Evolutionary conservation across 2,113 vertebrate genomes (phyloP).

Genomic region (Labrus mixtus): DNA sequence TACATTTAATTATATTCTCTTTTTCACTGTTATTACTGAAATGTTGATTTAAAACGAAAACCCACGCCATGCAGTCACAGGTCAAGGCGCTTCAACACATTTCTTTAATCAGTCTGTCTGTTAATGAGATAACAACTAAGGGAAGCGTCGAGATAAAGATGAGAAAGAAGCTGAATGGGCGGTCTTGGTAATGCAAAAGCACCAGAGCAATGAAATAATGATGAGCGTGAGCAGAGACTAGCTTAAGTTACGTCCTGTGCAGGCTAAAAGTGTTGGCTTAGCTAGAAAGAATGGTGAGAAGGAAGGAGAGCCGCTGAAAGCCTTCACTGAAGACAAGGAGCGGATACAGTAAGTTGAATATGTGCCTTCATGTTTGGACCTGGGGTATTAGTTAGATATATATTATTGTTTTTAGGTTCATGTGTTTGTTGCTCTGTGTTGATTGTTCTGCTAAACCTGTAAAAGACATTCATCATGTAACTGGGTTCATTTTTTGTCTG

Average conservation of each 20-base stretch:
- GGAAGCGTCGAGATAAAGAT: conserved; percentile 46
- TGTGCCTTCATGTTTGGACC: not conserved
- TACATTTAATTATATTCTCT: not conserved
- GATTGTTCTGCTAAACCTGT: not conserved
- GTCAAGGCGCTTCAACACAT: not conserved
- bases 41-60: conserved; percentile 4
- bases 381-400: not conserved
- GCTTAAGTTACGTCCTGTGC: conserved; percentile 83
- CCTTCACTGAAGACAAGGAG: conserved; percentile 12
- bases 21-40: not conserved
- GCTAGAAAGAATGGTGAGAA: conserved; percentile 42
- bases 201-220: conserved; percentile 85
- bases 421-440: not conserved
- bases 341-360: conserved; percentile 64
- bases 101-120: not conserved
- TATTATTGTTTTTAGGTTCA: not conserved
- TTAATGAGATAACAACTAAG: conserved; percentile 20
- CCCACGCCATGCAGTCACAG: not conserved
- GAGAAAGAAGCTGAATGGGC: conserved; percentile 61
- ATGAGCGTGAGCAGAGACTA: conserved; percentile 79
- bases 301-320: conserved; percentile 49
- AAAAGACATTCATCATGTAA: not conserved
- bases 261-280: conserved; percentile 66
- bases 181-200: conserved; percentile 73
- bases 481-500: conserved; percentile 18